Percentiles rank a stretch among this genome's conserved stretches.
Conservation (phyloP, 1,140 invertebrate genomes). For the Trichonephila inaurata region DNA sequence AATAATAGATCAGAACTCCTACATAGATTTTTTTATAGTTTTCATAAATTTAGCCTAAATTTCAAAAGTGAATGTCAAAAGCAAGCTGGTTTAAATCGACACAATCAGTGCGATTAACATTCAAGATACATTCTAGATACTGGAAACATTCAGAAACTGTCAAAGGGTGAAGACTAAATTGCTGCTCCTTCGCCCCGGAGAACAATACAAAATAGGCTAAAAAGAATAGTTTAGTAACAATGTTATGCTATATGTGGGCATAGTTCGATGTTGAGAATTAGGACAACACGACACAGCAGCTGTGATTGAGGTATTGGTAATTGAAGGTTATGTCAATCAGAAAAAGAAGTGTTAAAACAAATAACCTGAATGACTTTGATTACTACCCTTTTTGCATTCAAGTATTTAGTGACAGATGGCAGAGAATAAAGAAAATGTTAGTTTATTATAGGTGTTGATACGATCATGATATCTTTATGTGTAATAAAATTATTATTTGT, state of each 20-base stretch:
- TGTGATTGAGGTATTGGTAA: not conserved
- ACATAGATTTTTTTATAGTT: not conserved
- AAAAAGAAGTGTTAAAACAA: not conserved
- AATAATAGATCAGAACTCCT: not conserved
- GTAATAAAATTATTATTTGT: too few species aligned
- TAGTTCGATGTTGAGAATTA: not conserved
- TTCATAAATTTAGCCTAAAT: not conserved
- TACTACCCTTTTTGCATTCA: not conserved
- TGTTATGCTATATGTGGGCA: not conserved
- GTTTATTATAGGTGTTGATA: not conserved
- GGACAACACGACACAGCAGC: not conserved
- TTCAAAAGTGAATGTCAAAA: not conserved
- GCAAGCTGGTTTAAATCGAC: not conserved
- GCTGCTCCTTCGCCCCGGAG: not conserved
- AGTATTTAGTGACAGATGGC: not conserved
- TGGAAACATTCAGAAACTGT: not conserved
- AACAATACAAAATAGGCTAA: not conserved
- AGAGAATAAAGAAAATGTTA: not conserved
- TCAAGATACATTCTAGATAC: not conserved
- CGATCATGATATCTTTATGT: too few species aligned
- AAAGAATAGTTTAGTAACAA: not conserved
- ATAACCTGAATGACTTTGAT: not conserved
- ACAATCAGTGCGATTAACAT: not conserved
- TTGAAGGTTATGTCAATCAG: constrained; percentile 13
- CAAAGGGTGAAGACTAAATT: not conserved